Evolutionary conservation across 2,797 vertebrate species (phyloP), one percentile per base, ranked within the genome.

Genomic region (Oophaga sylvatica): DNA sequence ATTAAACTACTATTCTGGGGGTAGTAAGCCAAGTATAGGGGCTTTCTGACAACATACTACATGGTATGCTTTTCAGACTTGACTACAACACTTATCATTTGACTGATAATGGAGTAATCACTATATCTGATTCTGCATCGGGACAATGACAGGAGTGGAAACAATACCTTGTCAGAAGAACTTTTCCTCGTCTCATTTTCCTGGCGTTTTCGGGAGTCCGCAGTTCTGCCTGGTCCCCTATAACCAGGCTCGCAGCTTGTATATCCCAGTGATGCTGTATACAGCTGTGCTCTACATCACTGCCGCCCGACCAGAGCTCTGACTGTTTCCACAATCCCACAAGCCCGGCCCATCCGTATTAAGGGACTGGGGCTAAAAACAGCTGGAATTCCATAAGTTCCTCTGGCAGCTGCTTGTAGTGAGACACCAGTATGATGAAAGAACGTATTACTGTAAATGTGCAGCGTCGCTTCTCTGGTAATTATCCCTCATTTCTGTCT

Each of bases 311-410:
- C 94, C 94, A 93, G 91, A 93, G 93, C 92, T 92, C 90, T 4
- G 91, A 92, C 92, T 92, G 91, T 89, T 91, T 92, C 92, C 93
- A 92, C 93, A 92, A 90, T 93, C 92, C 91, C 68, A 89, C 87
- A 94, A 93, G 93, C 94, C 93, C 95, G 94, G 91, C 95, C 95
- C 94, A 93, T 91, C 86, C 92, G 92, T 93, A 93, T 90, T 92
- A 92, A 93, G 94, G 90, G 94, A 93, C 0, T 91, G 93, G 93
- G 94, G 93, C 93, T 94, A 94, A 53, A 53, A 53, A 94, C 95
- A 95, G 95, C 94, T 95, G 95, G 93, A 92, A 94, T 93, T 94
- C 92, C 93, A 93, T 92, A 93, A 95, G 94, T 93, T 93, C 93
- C 92, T 92, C 88, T 92, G 90, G 92, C 91, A 90, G 71, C 84